phyloP scores from a whole-genome alignment of 2,888 invertebrate genomes.

The Lamellibrachia satsuma region DNA sequence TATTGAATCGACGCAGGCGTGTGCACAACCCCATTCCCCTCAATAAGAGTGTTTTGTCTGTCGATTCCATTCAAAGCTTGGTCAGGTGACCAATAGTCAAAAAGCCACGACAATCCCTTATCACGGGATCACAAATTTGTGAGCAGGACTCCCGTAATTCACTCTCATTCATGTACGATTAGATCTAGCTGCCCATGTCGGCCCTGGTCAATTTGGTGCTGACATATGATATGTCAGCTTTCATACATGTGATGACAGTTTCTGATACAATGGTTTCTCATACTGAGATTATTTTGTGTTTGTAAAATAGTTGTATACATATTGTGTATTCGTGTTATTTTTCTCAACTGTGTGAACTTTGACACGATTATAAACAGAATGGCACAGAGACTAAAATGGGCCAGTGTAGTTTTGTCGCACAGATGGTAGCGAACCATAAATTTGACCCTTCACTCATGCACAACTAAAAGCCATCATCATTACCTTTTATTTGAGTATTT shows the following conservation, averaged over 20 bases:
- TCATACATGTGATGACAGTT: background rate
- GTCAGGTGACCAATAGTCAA: background rate
- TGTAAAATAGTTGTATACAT: background rate
- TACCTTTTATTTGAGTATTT: background rate
- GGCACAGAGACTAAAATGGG: too few relatives aligned
- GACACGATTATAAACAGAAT: background rate
- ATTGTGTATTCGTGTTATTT: background rate
- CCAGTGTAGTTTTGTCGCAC: background rate
- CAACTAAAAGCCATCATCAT: background rate
- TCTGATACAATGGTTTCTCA: background rate
- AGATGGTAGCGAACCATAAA: background rate
- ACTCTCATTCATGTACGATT: background rate
- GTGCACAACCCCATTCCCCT: background rate
- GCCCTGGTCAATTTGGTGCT: background rate
- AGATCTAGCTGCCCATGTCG: background rate
- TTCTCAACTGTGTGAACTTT: background rate
- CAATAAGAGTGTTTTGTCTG: background rate
- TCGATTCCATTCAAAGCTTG: background rate
- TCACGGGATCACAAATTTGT: background rate
- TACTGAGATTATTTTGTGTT: background rate
- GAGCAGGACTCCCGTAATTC: background rate
- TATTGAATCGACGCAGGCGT: background rate
- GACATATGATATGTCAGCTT: background rate
- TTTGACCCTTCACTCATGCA: background rate
- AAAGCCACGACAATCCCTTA: background rate